Base-by-base conservation (phyloP, 53 echinoderm and acorn worm species). In the Holothuria leucospilota region DNA sequence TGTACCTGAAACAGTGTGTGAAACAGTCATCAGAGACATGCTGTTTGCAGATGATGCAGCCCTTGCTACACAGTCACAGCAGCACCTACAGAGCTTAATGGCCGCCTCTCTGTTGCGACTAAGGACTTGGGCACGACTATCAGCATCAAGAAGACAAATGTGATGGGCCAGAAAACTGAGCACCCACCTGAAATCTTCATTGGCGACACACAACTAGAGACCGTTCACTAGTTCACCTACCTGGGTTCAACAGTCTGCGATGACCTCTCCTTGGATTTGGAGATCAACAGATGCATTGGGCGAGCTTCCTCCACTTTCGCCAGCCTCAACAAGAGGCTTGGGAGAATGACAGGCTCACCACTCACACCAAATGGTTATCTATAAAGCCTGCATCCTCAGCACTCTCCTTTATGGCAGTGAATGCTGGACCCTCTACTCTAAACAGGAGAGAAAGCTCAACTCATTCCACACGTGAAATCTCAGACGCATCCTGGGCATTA, bases 381-480 rank as follows among this genome's bases (percentile, higher is more conserved):
- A 71, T 27, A 38, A 72, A 69, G 66, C 66, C 20, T 84, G 68
- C 41, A 71, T 82, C 25, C 14, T 88, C 21, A 88, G 81, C 70
- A 82, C 70, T n/a, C 71, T 82, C 13, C 81, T 67, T 12, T 88
- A 82, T 64, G 68, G 72, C 1, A 81, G 82, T 51, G 81, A 88
- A 69, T 56, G 59, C 30, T 88, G 83, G 84, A 81, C 73, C 15
- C 77, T 69, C 25, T 82, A 82, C 66, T 11, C 69, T 8, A 34
- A 62, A 5, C 86, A 86, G 60, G 59, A 63, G 65, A 15, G n/a
- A 24, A 13, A 65, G 15, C 63, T 82, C 26, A 63, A 61, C 59
- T 6, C 28, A 7, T 68, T 68, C 51, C 68, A 68, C 51, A 9
- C 66, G 46, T 2, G 66, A 1, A 66, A 67, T 26, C 69, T 84